Base-by-base conservation (phyloP, 2,797 vertebrate species). In the Typhlichthys subterraneus region DNA sequence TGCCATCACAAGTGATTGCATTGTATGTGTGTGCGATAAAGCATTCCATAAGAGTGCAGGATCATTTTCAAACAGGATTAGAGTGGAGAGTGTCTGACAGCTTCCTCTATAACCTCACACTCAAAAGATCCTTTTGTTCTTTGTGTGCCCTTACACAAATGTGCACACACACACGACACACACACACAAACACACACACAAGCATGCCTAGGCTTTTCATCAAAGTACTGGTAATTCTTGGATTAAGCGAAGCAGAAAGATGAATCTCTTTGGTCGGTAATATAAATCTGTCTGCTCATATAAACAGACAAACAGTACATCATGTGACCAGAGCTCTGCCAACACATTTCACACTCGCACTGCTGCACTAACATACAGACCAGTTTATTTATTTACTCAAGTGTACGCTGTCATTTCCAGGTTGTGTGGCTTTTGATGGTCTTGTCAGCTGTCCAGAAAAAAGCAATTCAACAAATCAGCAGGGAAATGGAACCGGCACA, bases 71-170 rank as follows among this genome's bases (percentile, higher is more conserved):
- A 80, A 80, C 47, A 11, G 63, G 76, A 82, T 81, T 80, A 80
- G 69, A 79, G 79, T 80, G 70, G 19, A 47, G 61, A 77, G 70
- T 0, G 72, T 77, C 61, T 75, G 73, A 84, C 74, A 79, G 73
- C 57, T 75, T 70, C 72, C 66, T 65, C 59, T 53, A 57, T 63
- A 47, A 65, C n/a, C 62, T 58, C 53, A 65, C 47, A 52, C 77
- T 81, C 69, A 79, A 86, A 84, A 75, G 68, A 67, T 69, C 65
- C 69, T 65, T 87, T 84, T 87, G 81, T 85, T 81, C 82, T 73
- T 76, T 61, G 53, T 63, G 14, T 2, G 57, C 62, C 47, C 1
- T 47, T n/a, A 17, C 59, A 33, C 46, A 52, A 29, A 70, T 9
- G 53, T 45, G 47, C 52, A 59, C 17, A 52, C 17, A 51, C 23